Evolutionary conservation across 2,888 invertebrate genomes (phyloP).

Genomic region (Calephelis perditalis): DNA sequence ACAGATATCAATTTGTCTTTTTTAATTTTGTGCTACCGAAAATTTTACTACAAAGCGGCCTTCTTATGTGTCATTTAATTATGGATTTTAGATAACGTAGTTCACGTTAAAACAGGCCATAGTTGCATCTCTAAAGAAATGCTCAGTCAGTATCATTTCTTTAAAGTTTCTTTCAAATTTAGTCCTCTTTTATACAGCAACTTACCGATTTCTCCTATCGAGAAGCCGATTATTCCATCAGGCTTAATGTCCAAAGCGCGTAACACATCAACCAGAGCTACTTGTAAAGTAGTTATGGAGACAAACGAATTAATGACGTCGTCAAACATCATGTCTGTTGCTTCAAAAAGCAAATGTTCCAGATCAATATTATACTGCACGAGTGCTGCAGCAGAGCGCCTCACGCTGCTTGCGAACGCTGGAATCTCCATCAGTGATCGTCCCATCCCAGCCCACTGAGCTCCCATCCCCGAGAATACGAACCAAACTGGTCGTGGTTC

Average conservation of each 20-base stretch:
- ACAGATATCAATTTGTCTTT: too few relatives aligned
- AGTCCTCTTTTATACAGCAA: background rate
- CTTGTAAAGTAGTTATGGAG: conserved; percentile 8
- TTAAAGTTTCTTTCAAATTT: background rate
- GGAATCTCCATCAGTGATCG: conserved; percentile 1
- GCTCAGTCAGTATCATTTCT: too few relatives aligned
- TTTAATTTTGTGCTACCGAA: too few relatives aligned
- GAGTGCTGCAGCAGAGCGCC: conserved; percentile 3
- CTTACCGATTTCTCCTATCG: conserved; percentile 15
- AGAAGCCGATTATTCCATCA: conserved; percentile 12
- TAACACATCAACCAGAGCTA: conserved; percentile 8
- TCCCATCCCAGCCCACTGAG: conserved; percentile 10
- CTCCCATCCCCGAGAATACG: conserved; percentile 12
- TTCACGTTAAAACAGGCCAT: too few relatives aligned
- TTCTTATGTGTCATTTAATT: too few relatives aligned
- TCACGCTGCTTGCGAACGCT: conserved; percentile 5
- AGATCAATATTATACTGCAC: conserved; percentile 10
- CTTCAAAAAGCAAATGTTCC: conserved; percentile 2
- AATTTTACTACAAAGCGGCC: too few relatives aligned
- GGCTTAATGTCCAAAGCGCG: conserved; percentile 5
- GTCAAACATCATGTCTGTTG: conserved; percentile 51
- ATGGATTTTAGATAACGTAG: too few relatives aligned
- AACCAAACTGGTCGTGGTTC: conserved; percentile 9
- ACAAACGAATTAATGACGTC: conserved; percentile 9
- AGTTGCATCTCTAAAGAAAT: too few relatives aligned